A percentile compares a stretch with the other conserved stretches of the same genome.
Conservation (phyloP, 2,888 invertebrate species). For the Spodoptera littoralis region DNA sequence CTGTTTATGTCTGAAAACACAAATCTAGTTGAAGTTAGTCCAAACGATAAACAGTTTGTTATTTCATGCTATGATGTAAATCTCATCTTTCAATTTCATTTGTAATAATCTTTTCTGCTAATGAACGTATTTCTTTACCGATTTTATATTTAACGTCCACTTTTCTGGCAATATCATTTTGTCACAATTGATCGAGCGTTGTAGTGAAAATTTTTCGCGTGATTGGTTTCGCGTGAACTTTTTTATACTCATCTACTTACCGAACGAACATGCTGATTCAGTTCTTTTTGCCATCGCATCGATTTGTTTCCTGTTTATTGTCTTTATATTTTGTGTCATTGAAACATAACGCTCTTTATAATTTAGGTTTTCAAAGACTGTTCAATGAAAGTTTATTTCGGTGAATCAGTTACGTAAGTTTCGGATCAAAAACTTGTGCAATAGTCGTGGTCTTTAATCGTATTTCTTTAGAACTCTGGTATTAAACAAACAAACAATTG, state of each 20-base stretch:
- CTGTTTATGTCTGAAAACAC: too few relatives aligned
- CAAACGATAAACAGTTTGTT: too few relatives aligned
- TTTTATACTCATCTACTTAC: slow-evolving; percentile 26
- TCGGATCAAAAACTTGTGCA: background rate
- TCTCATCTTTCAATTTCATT: slow-evolving; percentile 1
- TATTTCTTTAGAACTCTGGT: background rate
- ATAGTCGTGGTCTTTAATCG: background rate
- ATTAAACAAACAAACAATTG: background rate
- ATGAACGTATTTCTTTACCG: slow-evolving; percentile 17
- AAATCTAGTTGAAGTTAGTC: too few relatives aligned
- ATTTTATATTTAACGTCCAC: slow-evolving; percentile 13
- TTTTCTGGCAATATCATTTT: slow-evolving; percentile 28
- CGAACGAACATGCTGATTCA: slow-evolving; percentile 15
- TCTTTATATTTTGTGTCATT: slow-evolving; percentile 20
- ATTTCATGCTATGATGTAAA: too few relatives aligned
- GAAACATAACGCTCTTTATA: slow-evolving; percentile 1
- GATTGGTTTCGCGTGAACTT: slow-evolving; percentile 38
- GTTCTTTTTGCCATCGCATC: slow-evolving; percentile 33
- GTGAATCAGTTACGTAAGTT: slow-evolving; percentile 4
- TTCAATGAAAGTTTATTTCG: background rate
- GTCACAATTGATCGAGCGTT: slow-evolving; percentile 31
- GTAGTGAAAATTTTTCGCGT: slow-evolving; percentile 48
- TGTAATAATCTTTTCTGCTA: slow-evolving; percentile 4
- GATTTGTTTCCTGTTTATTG: slow-evolving; percentile 46
- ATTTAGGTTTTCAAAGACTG: background rate